These are phyloP conservation scores for Gambusia affinis DNA, from an alignment of 2,113 vertebrate genomes.

Conservation along the genomic window DNA sequence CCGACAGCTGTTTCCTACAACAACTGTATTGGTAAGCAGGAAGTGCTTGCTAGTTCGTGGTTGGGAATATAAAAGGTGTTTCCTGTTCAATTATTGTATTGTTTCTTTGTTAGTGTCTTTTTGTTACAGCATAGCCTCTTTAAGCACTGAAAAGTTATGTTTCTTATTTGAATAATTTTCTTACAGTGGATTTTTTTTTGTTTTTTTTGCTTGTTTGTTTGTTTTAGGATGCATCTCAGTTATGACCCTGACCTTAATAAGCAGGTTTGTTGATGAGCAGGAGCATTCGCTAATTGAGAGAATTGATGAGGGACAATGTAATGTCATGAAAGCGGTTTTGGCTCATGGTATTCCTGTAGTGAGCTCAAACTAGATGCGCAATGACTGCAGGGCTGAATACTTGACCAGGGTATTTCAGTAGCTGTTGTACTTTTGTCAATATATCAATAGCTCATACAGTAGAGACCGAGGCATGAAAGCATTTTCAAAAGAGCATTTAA, in stretches of 20 bases:
- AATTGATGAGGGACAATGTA: constrained; percentile 67
- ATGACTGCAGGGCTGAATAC: constrained; percentile 82
- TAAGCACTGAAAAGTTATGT: background rate
- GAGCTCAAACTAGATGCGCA: constrained; percentile 70
- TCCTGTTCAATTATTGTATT: constrained; percentile 13
- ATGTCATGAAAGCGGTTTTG: constrained; percentile 77
- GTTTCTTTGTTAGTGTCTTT: constrained; percentile 5
- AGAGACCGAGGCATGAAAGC: constrained; percentile 76
- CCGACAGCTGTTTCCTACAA: constrained; percentile 49
- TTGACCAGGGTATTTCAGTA: constrained; percentile 83
- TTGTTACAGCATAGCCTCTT: background rate
- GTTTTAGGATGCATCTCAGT: constrained; percentile 13
- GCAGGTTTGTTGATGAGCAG: constrained; percentile 37
- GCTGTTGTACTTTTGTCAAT: constrained; percentile 82
- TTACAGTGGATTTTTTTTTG: background rate
- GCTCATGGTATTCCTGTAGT: constrained; percentile 70
- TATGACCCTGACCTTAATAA: constrained; percentile 9
- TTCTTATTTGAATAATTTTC: background rate
- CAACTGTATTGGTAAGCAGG: constrained; percentile 22
- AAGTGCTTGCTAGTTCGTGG: constrained; percentile 29
- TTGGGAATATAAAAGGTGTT: constrained; percentile 18
- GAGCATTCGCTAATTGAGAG: constrained; percentile 36
- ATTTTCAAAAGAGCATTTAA: constrained; percentile 83
- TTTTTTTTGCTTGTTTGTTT: no score
- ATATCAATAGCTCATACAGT: constrained; percentile 81